Base-by-base conservation (phyloP, 2,888 invertebrate species). In the Xestobium rufovillosum region DNA sequence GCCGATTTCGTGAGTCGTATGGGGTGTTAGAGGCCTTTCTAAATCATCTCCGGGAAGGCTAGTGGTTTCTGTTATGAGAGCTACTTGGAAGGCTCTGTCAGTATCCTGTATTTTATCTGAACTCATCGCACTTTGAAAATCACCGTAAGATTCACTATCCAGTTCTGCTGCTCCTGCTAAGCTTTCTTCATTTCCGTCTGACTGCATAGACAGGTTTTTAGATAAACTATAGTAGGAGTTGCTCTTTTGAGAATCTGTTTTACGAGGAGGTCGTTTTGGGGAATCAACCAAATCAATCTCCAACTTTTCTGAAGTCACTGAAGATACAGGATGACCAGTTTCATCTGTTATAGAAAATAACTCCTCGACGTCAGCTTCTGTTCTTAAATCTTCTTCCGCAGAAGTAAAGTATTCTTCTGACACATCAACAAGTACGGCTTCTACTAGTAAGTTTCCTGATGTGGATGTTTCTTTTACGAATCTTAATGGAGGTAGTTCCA, bases 401-500 rank as follows among this genome's bases (percentile, higher is more conserved):
- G 79, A 72, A 0, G 75, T 72, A 54, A 88, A 89, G 52, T 85
- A 87, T 48, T 89, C 86, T 1, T 87, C 85, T 0, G 84, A 80
- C 1, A 91, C 87, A 46, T 91, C 91, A 34, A 91, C 89, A 9
- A 91, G 82, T 14, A 90, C 83, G 0, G 91, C 91, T 67, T 91
- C 90, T 87, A 91, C 88, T 1, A 88, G 61, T 1, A 91, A 68
- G 58, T 89, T 88, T 3, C 89, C 88, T 0, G 88, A 86, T 4
- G 82, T 86, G 0, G 89, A 88, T 0, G 89, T 84, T 69, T 91
- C 90, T 62, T 90, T 89, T 1, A 86, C 80, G 61, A 91, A 91
- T 43, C 90, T 71, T 51, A 91, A 66, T 2, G 90, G 89, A 14
- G 91, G 91, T 11, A 91, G 64, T 59, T 90, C 90, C 2, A 89